A percentile compares a stretch with the other conserved stretches of the same genome.
phyloP scores from a whole-genome alignment of 2,797 vertebrate species.

The Salarias fasciatus region DNA sequence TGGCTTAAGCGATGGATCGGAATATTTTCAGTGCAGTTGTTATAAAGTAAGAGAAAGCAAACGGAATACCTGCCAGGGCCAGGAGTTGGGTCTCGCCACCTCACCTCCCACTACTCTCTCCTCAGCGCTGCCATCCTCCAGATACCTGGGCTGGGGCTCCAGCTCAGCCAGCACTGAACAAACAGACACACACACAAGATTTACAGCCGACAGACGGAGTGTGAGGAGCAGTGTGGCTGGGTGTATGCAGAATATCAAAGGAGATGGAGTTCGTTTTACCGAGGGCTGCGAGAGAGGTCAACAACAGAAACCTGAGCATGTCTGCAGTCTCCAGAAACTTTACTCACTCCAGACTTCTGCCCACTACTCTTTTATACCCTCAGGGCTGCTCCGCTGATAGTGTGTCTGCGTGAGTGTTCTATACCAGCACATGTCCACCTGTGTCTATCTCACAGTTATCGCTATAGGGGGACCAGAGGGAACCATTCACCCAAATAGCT shows the following conservation, averaged over 20 bases:
- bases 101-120: conserved; percentile 80
- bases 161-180: conserved; percentile 75
- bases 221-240: background rate
- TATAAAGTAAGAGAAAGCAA: background rate
- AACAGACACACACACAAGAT: conserved; percentile 15
- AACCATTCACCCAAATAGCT: conserved; percentile 26
- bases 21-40: too few relatives aligned
- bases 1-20: background rate
- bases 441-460: conserved; percentile 74
- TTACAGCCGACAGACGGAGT: conserved; percentile 1
- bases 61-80: conserved; percentile 84
- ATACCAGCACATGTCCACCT: conserved; percentile 53
- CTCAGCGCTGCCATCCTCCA: conserved; percentile 64
- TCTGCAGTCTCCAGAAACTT: conserved; percentile 50
- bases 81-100: conserved; percentile 76
- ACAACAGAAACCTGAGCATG: conserved; percentile 80
- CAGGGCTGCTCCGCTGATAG: background rate
- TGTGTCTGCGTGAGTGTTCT: conserved; percentile 14
- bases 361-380: conserved; percentile 61
- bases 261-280: conserved; percentile 71
- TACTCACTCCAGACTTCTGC: conserved; percentile 16
- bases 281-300: conserved; percentile 77
- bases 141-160: conserved; percentile 74
- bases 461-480: background rate
- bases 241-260: conserved; percentile 14